Percentiles rank a stretch among this genome's conserved stretches.
phyloP scores from a whole-genome alignment of 2,888 invertebrate genomes.

The Mythimna pallens region DNA sequence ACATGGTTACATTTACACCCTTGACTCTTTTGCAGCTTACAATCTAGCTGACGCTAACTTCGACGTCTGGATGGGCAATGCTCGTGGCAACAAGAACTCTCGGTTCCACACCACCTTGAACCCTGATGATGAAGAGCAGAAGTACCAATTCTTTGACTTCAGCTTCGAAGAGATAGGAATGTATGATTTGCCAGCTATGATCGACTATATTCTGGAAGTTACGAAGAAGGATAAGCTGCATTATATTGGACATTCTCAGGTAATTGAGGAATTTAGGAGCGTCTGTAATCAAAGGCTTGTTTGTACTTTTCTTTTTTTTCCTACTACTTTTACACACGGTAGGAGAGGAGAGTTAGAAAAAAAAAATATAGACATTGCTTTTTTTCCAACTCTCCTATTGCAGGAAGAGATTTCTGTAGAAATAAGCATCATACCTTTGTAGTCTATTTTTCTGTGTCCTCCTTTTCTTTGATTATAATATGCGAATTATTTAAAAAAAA shows the following conservation, averaged over 20 bases:
- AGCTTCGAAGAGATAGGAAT: constrained; percentile 82
- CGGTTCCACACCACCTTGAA: constrained; percentile 87
- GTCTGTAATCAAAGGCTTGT: neutral
- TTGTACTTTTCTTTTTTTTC: no score
- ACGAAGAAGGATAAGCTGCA: constrained; percentile 77
- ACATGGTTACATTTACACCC: neutral
- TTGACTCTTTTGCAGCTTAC: constrained; percentile 87
- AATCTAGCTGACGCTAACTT: constrained; percentile 92
- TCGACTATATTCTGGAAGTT: constrained; percentile 76
- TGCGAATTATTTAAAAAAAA: no score
- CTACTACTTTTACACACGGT: no score
- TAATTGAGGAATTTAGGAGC: neutral
- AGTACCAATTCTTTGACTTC: constrained; percentile 79
- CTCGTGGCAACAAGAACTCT: constrained; percentile 94
- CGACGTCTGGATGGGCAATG: constrained; percentile 96
- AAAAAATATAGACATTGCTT: no score
- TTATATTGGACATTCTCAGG: constrained; percentile 85
- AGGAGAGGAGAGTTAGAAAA: no score
- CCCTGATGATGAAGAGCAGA: constrained; percentile 72
- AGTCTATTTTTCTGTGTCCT: no score
- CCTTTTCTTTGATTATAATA: no score
- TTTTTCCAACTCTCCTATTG: no score
- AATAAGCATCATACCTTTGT: no score
- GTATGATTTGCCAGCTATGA: constrained; percentile 80
- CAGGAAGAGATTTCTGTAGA: no score